Conservation (phyloP, 2,113 vertebrate genomes). For the Sylvilagus bachmani region DNA sequence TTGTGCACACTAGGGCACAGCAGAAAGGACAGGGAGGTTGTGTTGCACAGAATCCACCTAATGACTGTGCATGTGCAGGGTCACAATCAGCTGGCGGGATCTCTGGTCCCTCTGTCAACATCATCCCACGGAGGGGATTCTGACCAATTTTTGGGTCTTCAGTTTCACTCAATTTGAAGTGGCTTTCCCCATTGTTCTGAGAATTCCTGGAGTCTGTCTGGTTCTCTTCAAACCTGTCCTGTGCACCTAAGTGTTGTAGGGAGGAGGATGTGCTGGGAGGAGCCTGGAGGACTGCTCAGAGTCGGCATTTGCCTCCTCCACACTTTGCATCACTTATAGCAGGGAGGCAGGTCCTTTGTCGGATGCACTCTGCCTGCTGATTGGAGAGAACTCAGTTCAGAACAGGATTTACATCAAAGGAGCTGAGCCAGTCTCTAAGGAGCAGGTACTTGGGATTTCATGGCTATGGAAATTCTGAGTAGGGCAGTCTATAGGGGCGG, state of each 20-base stretch:
- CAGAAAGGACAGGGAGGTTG: neutral
- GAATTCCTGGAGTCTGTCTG: neutral
- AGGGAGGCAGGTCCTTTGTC: too few species aligned
- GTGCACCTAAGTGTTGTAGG: neutral
- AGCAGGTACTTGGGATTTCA: neutral
- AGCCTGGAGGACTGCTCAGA: neutral
- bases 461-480: neutral
- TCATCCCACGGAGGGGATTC: neutral
- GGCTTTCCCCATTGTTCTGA: neutral
- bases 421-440: neutral
- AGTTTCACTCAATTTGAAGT: conserved; percentile 27
- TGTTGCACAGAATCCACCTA: neutral
- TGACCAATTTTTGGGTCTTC: neutral
- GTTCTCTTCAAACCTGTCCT: neutral
- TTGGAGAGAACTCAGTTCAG: neutral
- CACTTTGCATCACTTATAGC: too few species aligned
- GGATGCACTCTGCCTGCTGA: neutral
- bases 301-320: too few species aligned
- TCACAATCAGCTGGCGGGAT: neutral
- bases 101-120: neutral
- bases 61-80: neutral
- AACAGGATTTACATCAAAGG: neutral
- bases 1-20: neutral
- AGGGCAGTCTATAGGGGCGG: neutral
- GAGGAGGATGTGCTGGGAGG: neutral